phyloP scores from a whole-genome alignment of 2,888 invertebrate genomes.

The Dione juno region DNA sequence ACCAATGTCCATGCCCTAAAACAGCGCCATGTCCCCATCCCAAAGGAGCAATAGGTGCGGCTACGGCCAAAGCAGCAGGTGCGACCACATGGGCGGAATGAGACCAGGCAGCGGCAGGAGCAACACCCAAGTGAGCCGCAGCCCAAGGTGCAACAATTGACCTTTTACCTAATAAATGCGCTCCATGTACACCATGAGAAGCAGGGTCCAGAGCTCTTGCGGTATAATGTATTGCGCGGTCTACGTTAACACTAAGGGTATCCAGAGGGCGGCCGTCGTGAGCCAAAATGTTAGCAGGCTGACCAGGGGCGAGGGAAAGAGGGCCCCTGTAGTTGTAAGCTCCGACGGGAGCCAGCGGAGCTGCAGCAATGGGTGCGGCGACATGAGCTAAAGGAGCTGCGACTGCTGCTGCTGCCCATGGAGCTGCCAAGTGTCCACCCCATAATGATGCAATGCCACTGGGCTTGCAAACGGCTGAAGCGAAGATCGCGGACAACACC shows the following conservation, averaged over 20 bases:
- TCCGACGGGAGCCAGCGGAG: conserved; percentile 54
- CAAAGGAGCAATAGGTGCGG: conserved; percentile 49
- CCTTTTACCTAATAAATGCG: conserved; percentile 67
- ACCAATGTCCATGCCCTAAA: conserved; percentile 58
- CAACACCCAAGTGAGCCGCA: conserved; percentile 54
- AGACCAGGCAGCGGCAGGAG: conserved; percentile 54
- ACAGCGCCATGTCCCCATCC: conserved; percentile 49
- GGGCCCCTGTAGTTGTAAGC: conserved; percentile 76
- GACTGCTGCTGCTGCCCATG: conserved; percentile 53
- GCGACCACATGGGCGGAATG: conserved; percentile 48
- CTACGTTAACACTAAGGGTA: conserved; percentile 76
- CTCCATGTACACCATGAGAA: conserved; percentile 50
- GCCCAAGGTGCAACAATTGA: conserved; percentile 60
- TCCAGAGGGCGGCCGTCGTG: conserved; percentile 78
- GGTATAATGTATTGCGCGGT: conserved; percentile 72
- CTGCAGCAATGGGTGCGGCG: conserved; percentile 55
- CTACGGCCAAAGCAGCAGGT: conserved; percentile 42
- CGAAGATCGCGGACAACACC: conserved; percentile 85
- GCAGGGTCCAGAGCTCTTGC: conserved; percentile 63
- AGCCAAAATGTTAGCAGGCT: conserved; percentile 75
- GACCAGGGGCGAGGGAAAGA: conserved; percentile 72
- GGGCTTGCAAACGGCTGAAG: conserved; percentile 80
- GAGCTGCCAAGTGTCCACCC: conserved; percentile 40
- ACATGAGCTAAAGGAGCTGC: conserved; percentile 59
- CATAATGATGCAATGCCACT: conserved; percentile 55